Evolutionary conservation across 2,113 vertebrate genomes (phyloP).

Genomic region (Erythrocercus mccallii): DNA sequence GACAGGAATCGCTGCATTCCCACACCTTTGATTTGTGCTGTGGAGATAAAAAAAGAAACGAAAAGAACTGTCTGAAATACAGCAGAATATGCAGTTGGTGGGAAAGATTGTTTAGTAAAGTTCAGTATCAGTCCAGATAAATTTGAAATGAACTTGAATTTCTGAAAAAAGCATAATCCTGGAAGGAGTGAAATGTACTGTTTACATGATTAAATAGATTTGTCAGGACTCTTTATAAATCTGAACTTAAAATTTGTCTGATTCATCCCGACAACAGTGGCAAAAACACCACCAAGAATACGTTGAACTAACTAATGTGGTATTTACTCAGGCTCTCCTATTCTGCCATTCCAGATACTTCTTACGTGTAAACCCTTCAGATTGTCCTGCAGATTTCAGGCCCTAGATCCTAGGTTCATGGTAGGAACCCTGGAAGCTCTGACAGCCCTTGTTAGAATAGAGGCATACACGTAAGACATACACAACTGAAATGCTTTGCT

Average conservation of each 20-base stretch:
- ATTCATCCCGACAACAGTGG: neutral
- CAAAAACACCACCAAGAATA: neutral
- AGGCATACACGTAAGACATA: accelerated
- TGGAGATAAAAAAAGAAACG: neutral
- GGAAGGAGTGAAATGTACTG: neutral
- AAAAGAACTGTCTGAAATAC: neutral
- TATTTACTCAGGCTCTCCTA: neutral
- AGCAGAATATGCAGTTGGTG: neutral
- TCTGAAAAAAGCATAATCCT: neutral
- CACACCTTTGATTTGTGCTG: neutral
- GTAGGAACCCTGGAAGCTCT: neutral
- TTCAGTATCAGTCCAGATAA: neutral
- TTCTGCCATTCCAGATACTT: neutral
- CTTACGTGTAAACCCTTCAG: neutral
- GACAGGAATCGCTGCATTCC: neutral
- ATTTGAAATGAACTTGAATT: neutral
- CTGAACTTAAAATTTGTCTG: neutral
- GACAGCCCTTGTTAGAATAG: neutral
- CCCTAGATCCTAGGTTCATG: neutral
- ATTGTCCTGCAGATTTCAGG: neutral
- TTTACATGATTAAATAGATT: neutral
- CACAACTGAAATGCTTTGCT: neutral
- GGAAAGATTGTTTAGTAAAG: neutral
- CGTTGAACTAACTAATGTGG: neutral
- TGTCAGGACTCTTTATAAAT: neutral